Evolutionary conservation across 2,797 vertebrate genomes (phyloP).

Genomic region (Crocidura indochinensis): DNA sequence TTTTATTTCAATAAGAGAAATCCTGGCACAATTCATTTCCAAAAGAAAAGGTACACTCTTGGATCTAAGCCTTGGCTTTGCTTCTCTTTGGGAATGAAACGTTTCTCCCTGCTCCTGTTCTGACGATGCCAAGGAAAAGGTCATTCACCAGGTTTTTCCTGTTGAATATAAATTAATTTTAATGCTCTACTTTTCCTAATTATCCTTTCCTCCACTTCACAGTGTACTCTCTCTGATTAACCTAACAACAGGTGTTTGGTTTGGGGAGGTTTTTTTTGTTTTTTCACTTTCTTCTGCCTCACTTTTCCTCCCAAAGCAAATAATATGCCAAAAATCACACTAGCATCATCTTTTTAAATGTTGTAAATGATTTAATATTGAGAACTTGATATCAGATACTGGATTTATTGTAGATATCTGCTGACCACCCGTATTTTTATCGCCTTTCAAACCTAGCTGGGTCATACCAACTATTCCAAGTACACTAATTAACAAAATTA

Average conservation of each 20-base stretch:
- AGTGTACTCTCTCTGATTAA: not conserved
- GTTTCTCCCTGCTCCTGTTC: constrained; percentile 10
- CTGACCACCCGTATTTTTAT: not conserved
- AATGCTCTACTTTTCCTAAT: not conserved
- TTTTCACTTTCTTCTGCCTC: not conserved
- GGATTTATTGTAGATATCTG: not conserved
- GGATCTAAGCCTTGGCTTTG: not conserved
- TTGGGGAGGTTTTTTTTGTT: not conserved
- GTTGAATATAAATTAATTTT: not conserved
- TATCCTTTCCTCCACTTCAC: not conserved
- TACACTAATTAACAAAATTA: not conserved
- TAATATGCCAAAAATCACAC: not conserved
- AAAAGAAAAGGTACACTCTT: not conserved
- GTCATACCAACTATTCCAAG: not conserved
- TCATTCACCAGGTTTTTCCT: not conserved
- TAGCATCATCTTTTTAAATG: constrained; percentile 26
- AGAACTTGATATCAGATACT: constrained; percentile 37
- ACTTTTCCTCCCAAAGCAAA: constrained; percentile 14
- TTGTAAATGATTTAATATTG: constrained; percentile 41
- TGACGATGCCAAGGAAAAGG: constrained; percentile 17
- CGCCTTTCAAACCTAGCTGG: not conserved
- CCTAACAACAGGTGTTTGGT: not conserved
- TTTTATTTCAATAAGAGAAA: not conserved
- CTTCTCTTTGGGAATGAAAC: not conserved
- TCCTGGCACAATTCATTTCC: not conserved